phyloP scores from a whole-genome alignment of 2,888 invertebrate species.

The Phyllotreta striolata region DNA sequence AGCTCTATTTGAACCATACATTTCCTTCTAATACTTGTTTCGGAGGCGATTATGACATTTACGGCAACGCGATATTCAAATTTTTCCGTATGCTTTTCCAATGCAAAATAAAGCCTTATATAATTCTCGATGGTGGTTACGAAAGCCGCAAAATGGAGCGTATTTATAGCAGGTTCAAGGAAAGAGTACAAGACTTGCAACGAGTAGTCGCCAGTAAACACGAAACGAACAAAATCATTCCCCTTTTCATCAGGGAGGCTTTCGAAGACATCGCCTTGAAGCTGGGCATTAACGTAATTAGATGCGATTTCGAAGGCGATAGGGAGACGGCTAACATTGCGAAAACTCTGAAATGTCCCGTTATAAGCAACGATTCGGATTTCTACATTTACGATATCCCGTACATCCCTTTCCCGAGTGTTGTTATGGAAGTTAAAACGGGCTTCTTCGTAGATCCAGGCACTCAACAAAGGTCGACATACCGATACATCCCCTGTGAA shows the following conservation, averaged over 20 bases:
- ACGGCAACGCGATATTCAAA: conserved; percentile 68
- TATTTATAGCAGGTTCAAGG: conserved; percentile 48
- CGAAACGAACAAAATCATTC: conserved; percentile 70
- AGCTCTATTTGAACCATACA: conserved; percentile 69
- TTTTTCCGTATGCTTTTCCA: conserved; percentile 75
- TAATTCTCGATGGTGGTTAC: conserved; percentile 79
- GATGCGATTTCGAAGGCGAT: conserved; percentile 91
- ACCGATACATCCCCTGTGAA: conserved; percentile 69
- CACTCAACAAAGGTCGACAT: conserved; percentile 39
- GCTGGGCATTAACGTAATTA: conserved; percentile 71
- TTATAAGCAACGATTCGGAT: conserved; percentile 93
- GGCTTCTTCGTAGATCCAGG: conserved; percentile 13
- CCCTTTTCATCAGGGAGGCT: conserved; percentile 76
- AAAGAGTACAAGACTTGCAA: conserved; percentile 53
- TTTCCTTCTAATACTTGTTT: conserved; percentile 71
- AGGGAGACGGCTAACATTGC: conserved; percentile 86
- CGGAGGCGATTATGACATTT: conserved; percentile 87
- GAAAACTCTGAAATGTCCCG: conserved; percentile 79
- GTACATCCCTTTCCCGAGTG: conserved; percentile 80
- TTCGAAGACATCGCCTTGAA: conserved; percentile 75
- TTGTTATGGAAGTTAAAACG: conserved; percentile 63
- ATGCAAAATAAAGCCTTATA: conserved; percentile 76
- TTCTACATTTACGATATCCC: conserved; percentile 87
- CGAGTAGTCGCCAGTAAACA: conserved; percentile 67
- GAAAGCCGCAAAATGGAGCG: conserved; percentile 60